Conservation (phyloP, 1,140 invertebrate species). For the Saxidomus purpurata region DNA sequence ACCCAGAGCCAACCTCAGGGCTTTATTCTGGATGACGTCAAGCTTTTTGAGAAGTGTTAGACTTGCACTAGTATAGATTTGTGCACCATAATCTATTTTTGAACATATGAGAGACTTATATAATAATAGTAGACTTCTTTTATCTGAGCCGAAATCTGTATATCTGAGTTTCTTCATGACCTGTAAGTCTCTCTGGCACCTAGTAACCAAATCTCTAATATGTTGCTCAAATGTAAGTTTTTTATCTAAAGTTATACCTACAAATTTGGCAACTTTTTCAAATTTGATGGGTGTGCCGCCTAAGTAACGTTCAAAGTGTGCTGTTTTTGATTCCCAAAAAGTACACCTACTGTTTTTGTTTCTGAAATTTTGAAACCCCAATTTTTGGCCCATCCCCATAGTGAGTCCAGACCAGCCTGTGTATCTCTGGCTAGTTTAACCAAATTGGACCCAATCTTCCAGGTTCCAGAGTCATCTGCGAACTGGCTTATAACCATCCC, state of each 20-base stretch:
- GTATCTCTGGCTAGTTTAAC: neutral
- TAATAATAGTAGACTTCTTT: too few relatives aligned
- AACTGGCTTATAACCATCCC: too few relatives aligned
- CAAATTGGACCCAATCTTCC: too few relatives aligned
- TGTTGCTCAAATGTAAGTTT: too few relatives aligned
- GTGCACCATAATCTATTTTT: too few relatives aligned
- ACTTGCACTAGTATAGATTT: too few relatives aligned
- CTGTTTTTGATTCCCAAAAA: conserved; percentile 30
- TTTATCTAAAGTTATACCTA: conserved; percentile 24
- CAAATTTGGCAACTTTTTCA: neutral
- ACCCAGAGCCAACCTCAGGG: too few relatives aligned
- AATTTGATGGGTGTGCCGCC: conserved; percentile 4
- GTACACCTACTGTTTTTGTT: conserved; percentile 23
- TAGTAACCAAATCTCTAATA: too few relatives aligned
- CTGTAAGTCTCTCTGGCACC: conserved; percentile 1
- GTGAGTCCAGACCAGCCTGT: neutral
- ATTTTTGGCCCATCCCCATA: conserved; percentile 26
- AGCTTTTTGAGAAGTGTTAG: neutral
- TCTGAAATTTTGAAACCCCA: too few relatives aligned
- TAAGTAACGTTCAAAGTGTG: neutral
- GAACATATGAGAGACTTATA: too few relatives aligned
- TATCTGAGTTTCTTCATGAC: neutral
- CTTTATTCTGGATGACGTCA: neutral
- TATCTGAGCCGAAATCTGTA: neutral
- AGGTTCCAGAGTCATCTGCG: too few relatives aligned